Percentiles rank a stretch among this genome's conserved stretches.
phyloP scores from a whole-genome alignment of 2,797 vertebrate genomes.

The Streptopelia turtur region DNA sequence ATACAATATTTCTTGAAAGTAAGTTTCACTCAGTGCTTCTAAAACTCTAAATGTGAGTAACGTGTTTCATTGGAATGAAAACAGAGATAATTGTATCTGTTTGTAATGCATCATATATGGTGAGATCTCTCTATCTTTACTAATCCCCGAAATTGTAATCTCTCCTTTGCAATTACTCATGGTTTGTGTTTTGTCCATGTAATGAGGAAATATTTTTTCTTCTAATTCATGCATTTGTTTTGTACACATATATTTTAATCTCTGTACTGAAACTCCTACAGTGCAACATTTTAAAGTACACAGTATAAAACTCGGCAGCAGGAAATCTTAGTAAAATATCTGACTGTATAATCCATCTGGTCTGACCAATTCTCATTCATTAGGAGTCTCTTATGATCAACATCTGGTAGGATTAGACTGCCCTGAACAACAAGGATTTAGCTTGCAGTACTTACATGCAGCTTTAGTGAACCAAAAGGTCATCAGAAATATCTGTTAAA shows the following conservation, averaged over 20 bases:
- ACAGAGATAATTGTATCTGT: background rate
- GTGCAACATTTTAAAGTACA: background rate
- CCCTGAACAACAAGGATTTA: conserved; percentile 66
- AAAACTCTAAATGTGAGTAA: background rate
- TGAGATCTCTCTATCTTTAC: background rate
- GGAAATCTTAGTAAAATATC: conserved; percentile 43
- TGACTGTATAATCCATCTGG: conserved; percentile 50
- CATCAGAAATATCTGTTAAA: conserved; percentile 48
- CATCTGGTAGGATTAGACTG: conserved; percentile 70
- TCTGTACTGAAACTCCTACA: background rate
- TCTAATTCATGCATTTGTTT: conserved; percentile 20
- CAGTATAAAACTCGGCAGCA: background rate
- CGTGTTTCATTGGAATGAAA: conserved; percentile 14
- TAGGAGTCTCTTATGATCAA: conserved; percentile 52
- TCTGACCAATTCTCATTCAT: conserved; percentile 64
- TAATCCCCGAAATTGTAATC: conserved; percentile 30
- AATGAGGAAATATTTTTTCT: background rate
- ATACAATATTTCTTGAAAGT: background rate
- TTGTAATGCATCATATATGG: background rate
- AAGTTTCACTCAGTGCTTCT: background rate
- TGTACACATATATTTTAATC: background rate
- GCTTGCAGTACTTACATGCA: conserved; percentile 64
- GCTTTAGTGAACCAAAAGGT: conserved; percentile 55
- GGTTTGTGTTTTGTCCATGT: background rate
- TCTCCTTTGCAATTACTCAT: background rate